Percentiles rank a stretch among this genome's conserved stretches.
Conservation (phyloP, 2,888 invertebrate species). For the Crepidodera aurea region DNA sequence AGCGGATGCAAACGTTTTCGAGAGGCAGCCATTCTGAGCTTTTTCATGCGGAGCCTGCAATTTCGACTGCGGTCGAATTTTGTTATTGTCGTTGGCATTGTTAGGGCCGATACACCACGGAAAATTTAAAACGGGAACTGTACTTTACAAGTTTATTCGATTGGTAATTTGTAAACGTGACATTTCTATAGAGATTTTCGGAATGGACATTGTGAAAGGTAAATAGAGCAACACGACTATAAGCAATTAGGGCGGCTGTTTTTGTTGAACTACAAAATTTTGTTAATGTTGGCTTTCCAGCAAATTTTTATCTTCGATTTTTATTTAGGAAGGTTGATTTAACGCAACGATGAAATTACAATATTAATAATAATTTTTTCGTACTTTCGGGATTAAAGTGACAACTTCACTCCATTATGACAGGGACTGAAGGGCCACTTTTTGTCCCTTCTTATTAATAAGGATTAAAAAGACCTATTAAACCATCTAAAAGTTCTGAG, state of each 20-base stretch:
- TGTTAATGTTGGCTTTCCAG: too few relatives aligned
- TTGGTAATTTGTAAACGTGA: constrained; percentile 23
- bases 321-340: too few relatives aligned
- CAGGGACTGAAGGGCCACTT: too few relatives aligned
- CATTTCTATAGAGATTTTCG: constrained; percentile 16
- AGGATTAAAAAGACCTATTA: too few relatives aligned
- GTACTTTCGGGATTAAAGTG: too few relatives aligned
- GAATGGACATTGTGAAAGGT: not conserved
- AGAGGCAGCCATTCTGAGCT: not conserved
- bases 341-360: too few relatives aligned
- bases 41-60: constrained; percentile 3
- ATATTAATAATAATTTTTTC: too few relatives aligned
- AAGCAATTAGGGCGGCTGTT: not conserved
- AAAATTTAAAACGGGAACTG: constrained; percentile 18
- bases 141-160: constrained; percentile 17
- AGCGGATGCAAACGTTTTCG: not conserved
- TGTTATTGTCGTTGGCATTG: constrained; percentile 22
- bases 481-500: too few relatives aligned
- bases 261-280: not conserved
- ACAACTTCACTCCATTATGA: too few relatives aligned
- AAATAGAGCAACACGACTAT: constrained; percentile 5
- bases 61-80: constrained; percentile 22
- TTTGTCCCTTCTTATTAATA: too few relatives aligned
- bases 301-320: too few relatives aligned
- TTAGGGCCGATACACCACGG: constrained; percentile 7